These are phyloP conservation scores for Strigops habroptila DNA, from an alignment of 2,113 vertebrate species.

Conservation along the genomic window DNA sequence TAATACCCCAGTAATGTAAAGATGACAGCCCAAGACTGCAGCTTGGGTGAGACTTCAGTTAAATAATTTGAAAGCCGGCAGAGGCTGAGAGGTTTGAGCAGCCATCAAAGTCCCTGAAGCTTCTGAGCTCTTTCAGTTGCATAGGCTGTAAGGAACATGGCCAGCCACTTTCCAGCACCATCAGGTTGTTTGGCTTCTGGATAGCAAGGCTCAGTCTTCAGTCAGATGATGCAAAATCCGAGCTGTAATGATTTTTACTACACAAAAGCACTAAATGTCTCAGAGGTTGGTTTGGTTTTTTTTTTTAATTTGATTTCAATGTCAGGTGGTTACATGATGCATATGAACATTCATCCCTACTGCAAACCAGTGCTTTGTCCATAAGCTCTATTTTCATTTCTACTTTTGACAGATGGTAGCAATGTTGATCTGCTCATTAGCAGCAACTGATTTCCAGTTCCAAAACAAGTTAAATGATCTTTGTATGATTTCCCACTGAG, in stretches of 20 bases:
- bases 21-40: background rate
- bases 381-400: background rate
- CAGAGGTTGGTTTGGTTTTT: background rate
- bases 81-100: background rate
- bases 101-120: background rate
- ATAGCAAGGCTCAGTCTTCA: background rate
- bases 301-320: background rate
- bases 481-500: slow-evolving; percentile 23
- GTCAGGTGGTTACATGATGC: background rate
- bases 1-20: background rate
- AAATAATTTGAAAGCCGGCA: background rate
- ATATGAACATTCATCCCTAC: background rate
- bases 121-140: background rate
- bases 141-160: background rate
- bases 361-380: background rate
- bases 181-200: background rate
- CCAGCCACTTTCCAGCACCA: too few relatives aligned
- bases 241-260: background rate
- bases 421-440: slow-evolving; percentile 5
- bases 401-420: slow-evolving; percentile 12
- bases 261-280: background rate
- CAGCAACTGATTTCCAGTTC: slow-evolving; percentile 11
- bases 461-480: slow-evolving; percentile 32
- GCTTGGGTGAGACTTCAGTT: background rate
- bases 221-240: background rate